Evolutionary conservation across 2,888 invertebrate genomes (phyloP), one percentile per base, ranked within the genome.

Genomic region (Thera obeliscata): DNA sequence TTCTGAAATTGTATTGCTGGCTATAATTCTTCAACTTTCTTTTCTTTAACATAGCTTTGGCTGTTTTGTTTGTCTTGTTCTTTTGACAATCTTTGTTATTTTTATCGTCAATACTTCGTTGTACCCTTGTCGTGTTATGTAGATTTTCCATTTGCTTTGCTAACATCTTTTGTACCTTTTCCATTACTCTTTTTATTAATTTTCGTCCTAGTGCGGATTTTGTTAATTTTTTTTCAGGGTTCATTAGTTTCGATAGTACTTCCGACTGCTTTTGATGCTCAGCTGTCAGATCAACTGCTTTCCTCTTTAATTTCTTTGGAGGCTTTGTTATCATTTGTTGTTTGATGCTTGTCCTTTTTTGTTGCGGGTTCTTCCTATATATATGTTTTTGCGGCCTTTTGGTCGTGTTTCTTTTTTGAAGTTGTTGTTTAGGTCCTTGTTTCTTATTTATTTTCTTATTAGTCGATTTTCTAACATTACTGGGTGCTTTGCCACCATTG

Each of bases 171-270:
- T 83, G 78, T 2, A 85, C 81, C 1, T 78, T 78, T 2, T 74
- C 61, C 73, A 84, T 79, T 2, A 86, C 81, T 72, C 76, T 76
- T 22, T 81, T 83, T 0, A 84, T 75, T 22, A 86, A 76, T 57
- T 77, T 48, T 77, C 76, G 6, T 68, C 67, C 67, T 60, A 73
- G 11, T 46, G 70, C 57, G 56, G 67, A n/a, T 59, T 73, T 59
- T 56, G 65, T 70, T 41, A 33, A 4, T 0, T 63, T 41, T 7
- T 66, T 70, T 62, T 73, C 75, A 33, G 64, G 33, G 8, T 73
- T 70, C 0, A 77, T 6, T 2, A 55, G 9, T 43, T 77, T 75
- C 36, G 22, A 22, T 22, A 38, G 56, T 33, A 48, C 6, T 33
- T 36, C 33, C 33, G 36, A 22, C 46, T 52, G n/a, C 4, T 11